Evolutionary conservation across 2,888 invertebrate genomes (phyloP).

Genomic region (Synanthedon andrenaeformis): DNA sequence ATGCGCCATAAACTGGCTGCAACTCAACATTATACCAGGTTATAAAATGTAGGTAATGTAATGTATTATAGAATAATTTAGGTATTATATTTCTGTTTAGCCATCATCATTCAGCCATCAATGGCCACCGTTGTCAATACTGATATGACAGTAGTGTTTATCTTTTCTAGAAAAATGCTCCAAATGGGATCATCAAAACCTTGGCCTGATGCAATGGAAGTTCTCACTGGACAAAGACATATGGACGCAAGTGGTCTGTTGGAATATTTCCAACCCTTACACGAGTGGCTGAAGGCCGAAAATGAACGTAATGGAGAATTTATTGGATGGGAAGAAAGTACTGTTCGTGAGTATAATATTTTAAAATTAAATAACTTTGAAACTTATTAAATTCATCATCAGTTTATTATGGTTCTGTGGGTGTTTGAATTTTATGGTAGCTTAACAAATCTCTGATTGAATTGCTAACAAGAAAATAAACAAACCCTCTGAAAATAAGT

Average conservation of each 20-base stretch:
- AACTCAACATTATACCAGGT: too few relatives aligned
- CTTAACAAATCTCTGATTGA: background rate
- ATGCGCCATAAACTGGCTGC: too few relatives aligned
- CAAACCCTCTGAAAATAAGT: background rate
- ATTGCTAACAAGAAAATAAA: background rate
- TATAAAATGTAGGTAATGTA: too few relatives aligned
- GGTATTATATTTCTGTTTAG: too few relatives aligned
- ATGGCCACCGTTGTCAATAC: too few relatives aligned
- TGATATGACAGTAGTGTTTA: background rate
- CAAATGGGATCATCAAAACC: slow-evolving; percentile 75
- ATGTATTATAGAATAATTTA: too few relatives aligned
- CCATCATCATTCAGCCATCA: too few relatives aligned
- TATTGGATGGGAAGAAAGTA: slow-evolving; percentile 70
- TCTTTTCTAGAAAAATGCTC: slow-evolving; percentile 67
- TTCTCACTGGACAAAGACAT: slow-evolving; percentile 74
- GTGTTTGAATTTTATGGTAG: too few relatives aligned
- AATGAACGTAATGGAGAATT: slow-evolving; percentile 72
- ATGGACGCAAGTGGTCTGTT: slow-evolving; percentile 79
- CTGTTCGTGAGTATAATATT: slow-evolving; percentile 40
- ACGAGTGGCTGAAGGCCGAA: slow-evolving; percentile 75
- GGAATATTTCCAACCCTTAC: slow-evolving; percentile 79
- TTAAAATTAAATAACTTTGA: background rate
- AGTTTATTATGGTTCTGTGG: background rate
- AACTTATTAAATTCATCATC: background rate
- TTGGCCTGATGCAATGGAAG: slow-evolving; percentile 82